phyloP scores from a whole-genome alignment of 2,888 invertebrate species.

The Cephus nigrinus region DNA sequence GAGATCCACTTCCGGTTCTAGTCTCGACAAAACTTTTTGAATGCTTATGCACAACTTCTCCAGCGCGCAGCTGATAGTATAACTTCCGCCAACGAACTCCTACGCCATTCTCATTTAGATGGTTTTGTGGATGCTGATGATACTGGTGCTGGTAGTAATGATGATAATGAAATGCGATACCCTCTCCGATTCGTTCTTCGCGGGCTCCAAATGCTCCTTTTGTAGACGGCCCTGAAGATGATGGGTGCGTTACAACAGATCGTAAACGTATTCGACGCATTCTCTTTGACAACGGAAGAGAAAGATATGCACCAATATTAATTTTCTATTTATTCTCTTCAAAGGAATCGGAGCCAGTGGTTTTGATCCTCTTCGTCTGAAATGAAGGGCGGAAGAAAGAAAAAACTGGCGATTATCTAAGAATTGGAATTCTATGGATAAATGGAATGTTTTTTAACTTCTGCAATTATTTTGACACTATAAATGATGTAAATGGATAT shows the following conservation, averaged over 20 bases:
- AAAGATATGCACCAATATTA: neutral
- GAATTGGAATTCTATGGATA: neutral
- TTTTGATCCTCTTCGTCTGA: neutral
- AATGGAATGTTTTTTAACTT: too few relatives aligned
- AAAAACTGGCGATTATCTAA: neutral
- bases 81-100: constrained; percentile 20
- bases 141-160: constrained; percentile 1
- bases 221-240: constrained; percentile 2
- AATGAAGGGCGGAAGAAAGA: neutral
- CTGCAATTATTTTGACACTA: too few relatives aligned
- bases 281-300: neutral
- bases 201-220: neutral
- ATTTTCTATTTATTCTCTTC: neutral
- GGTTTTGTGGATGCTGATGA: neutral
- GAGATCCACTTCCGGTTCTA: neutral
- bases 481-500: neutral
- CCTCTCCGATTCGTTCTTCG: neutral
- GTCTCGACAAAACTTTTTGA: neutral
- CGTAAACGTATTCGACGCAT: constrained; percentile 19
- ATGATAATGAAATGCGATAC: constrained; percentile 12
- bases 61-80: constrained; percentile 16
- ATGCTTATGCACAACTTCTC: neutral
- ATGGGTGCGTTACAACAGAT: constrained; percentile 1
- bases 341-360: neutral
- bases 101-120: constrained; percentile 5